phyloP scores from a whole-genome alignment of 1,140 invertebrate species.

The Caerostris extrusa region DNA sequence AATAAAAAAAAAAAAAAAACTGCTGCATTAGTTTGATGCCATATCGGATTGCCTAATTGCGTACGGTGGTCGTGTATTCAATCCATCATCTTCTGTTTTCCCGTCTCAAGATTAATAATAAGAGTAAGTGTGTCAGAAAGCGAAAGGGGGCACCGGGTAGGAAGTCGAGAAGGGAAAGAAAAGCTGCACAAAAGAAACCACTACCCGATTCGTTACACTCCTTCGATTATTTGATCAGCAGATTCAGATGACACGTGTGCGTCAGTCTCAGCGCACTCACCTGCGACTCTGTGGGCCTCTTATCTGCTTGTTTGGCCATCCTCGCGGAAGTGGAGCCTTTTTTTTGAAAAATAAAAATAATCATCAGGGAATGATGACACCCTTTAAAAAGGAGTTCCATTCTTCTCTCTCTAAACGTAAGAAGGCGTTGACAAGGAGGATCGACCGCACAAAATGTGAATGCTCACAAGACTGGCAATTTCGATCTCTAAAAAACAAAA shows the following conservation, averaged over 20 bases:
- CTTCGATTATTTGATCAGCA: conserved; percentile 61
- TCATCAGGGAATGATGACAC: no score
- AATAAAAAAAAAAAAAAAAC: no score
- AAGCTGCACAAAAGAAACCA: conserved; percentile 11
- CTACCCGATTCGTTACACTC: conserved; percentile 50
- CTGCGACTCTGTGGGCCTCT: conserved; percentile 17
- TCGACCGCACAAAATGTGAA: no score
- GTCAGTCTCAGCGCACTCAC: not conserved
- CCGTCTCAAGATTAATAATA: not conserved
- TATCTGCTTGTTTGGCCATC: conserved; percentile 3
- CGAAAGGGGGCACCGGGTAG: not conserved
- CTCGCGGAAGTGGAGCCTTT: not conserved
- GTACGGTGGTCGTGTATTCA: no score
- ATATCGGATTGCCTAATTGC: no score
- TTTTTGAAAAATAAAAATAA: not conserved
- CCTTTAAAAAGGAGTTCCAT: no score
- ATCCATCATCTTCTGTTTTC: no score
- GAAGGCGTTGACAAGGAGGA: no score
- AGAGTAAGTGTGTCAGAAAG: not conserved
- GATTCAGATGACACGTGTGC: conserved; percentile 41
- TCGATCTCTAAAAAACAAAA: no score
- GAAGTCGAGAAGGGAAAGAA: not conserved
- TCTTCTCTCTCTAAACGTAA: no score
- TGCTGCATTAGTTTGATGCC: no score
- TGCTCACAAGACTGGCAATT: no score